phyloP scores from a whole-genome alignment of 2,797 vertebrate species.

The Sebastes miniatus region DNA sequence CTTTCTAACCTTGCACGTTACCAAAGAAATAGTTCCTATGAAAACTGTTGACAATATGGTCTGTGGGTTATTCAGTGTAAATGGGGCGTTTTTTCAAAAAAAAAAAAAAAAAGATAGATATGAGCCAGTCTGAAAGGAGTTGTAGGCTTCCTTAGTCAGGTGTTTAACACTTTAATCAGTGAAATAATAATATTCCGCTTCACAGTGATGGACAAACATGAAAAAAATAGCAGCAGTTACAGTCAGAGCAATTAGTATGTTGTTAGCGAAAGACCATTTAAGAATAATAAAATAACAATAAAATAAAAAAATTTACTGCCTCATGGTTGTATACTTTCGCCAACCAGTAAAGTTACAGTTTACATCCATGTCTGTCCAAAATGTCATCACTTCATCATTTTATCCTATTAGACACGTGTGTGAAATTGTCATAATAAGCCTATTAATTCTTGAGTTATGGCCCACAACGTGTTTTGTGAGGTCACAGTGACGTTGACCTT shows the following conservation, averaged over 20 bases:
- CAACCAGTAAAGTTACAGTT: no score
- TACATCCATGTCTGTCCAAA: background rate
- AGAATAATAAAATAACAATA: no score
- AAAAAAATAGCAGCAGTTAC: background rate
- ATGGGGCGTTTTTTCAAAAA: no score
- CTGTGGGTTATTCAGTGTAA: no score
- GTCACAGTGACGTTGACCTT: background rate
- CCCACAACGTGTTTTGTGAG: background rate
- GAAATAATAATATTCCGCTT: background rate
- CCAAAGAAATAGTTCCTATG: background rate
- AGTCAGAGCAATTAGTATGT: background rate
- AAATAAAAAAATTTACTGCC: no score
- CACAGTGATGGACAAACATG: background rate
- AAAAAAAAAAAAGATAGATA: no score
- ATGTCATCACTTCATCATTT: background rate
- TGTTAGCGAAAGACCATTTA: background rate
- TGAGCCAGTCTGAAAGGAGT: background rate
- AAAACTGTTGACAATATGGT: background rate
- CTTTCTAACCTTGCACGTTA: background rate
- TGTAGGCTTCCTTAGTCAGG: background rate
- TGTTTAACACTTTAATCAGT: background rate
- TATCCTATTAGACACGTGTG: background rate
- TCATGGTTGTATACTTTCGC: no score
- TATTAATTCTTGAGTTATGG: background rate
- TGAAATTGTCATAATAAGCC: background rate